Evolutionary conservation across 2,113 vertebrate species (phyloP).

Genomic region (Triplophysa dalaica): DNA sequence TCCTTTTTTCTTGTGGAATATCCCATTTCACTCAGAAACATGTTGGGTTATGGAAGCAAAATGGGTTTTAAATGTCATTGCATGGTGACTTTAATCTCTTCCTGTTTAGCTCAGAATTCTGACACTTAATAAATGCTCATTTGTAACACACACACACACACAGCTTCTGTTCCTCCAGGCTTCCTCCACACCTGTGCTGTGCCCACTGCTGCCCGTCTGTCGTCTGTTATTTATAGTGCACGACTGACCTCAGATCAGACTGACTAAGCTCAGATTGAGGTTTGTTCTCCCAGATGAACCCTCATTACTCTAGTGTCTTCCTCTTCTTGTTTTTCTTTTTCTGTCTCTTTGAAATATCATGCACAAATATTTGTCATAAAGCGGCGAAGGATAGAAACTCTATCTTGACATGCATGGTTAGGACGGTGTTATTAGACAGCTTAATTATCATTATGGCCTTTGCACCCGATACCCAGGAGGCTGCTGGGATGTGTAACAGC

Average conservation of each 20-base stretch:
- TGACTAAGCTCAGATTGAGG: constrained; percentile 4
- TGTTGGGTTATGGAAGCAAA: too few relatives aligned
- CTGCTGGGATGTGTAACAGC: neutral
- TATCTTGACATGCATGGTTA: too few relatives aligned
- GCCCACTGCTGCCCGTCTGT: constrained; percentile 27
- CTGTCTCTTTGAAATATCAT: too few relatives aligned
- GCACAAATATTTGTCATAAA: too few relatives aligned
- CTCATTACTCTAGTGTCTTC: neutral
- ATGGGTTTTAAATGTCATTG: too few relatives aligned
- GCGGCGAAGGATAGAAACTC: too few relatives aligned
- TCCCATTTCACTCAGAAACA: too few relatives aligned
- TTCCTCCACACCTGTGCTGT: constrained; percentile 24
- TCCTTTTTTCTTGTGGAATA: too few relatives aligned
- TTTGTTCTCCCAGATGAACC: constrained; percentile 29
- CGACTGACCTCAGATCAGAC: constrained; percentile 21
- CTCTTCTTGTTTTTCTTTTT: neutral
- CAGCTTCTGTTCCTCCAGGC: neutral
- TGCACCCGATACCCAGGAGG: too few relatives aligned
- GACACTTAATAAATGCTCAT: constrained; percentile 9
- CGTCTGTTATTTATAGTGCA: constrained; percentile 41
- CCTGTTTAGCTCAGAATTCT: constrained; percentile 5
- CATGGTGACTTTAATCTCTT: neutral
- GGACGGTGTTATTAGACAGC: too few relatives aligned
- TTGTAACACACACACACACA: constrained; percentile 19
- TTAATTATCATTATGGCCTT: too few relatives aligned